Percentiles rank a stretch among this genome's conserved stretches.
phyloP scores from a whole-genome alignment of 2,797 vertebrate species.

The Sebastes taczanowskii region DNA sequence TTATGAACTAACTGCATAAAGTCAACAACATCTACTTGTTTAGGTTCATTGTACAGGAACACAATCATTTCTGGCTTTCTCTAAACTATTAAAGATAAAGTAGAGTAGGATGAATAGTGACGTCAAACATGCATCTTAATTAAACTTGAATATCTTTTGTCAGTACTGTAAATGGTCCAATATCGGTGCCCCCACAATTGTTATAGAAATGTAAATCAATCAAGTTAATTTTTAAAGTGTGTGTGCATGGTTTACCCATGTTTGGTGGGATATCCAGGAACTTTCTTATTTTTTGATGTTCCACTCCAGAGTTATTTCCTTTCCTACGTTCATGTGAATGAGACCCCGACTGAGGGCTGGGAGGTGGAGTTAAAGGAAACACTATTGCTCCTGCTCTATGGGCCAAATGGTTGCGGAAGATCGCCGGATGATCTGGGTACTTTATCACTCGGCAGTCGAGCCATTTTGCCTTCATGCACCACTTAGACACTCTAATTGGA shows the following conservation, averaged over 20 bases:
- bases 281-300: conserved; percentile 12
- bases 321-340: too few relatives aligned
- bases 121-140: conserved; percentile 13
- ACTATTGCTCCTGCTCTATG: too few relatives aligned
- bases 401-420: too few relatives aligned
- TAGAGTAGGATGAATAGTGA: conserved; percentile 6
- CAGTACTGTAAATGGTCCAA: neutral
- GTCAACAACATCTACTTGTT: neutral
- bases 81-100: neutral
- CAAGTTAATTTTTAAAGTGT: neutral
- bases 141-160: conserved; percentile 7
- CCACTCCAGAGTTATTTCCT: too few relatives aligned
- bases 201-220: conserved; percentile 16
- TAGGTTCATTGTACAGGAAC: conserved; percentile 9
- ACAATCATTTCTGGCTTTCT: conserved; percentile 14
- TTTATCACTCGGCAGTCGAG: too few relatives aligned
- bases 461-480: too few relatives aligned
- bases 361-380: too few relatives aligned
- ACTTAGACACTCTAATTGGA: too few relatives aligned
- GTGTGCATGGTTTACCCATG: conserved; percentile 24
- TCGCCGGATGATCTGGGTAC: too few relatives aligned
- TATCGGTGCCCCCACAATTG: neutral
- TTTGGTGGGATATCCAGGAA: conserved; percentile 29
- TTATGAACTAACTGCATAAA: conserved; percentile 33
- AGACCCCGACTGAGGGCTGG: too few relatives aligned